phyloP scores from a whole-genome alignment of 1,140 invertebrate genomes.

The Heliconius nattereri region DNA sequence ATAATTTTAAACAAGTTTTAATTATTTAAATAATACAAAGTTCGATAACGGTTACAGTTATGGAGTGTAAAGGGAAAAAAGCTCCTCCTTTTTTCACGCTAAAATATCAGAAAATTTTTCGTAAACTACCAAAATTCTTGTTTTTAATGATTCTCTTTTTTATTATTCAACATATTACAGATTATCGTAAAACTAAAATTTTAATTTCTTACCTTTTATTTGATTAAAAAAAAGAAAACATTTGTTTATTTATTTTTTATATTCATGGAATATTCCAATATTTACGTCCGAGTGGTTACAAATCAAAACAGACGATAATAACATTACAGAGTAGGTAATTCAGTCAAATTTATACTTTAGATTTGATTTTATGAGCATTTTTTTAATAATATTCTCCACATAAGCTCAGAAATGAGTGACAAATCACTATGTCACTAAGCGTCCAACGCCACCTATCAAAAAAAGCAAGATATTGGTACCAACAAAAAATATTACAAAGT shows the following conservation, averaged over 20 bases:
- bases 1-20: no score
- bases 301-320: no score
- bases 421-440: not conserved
- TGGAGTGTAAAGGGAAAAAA: not conserved
- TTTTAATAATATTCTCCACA: no score
- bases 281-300: no score
- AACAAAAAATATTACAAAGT: not conserved
- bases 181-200: conserved; percentile 10
- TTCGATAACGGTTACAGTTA: no score
- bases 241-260: no score
- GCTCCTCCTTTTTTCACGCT: not conserved
- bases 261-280: no score
- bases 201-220: not conserved
- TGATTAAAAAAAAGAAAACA: no score
- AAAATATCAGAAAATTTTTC: not conserved
- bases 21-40: no score
- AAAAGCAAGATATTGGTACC: not conserved
- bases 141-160: conserved; percentile 1
- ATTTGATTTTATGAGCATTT: no score
- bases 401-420: not conserved
- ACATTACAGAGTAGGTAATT: no score
- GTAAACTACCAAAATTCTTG: not conserved
- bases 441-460: not conserved
- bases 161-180: not conserved
- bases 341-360: no score